Base-by-base conservation (phyloP, 2,888 invertebrate genomes). In the Cactoblastis cactorum region DNA sequence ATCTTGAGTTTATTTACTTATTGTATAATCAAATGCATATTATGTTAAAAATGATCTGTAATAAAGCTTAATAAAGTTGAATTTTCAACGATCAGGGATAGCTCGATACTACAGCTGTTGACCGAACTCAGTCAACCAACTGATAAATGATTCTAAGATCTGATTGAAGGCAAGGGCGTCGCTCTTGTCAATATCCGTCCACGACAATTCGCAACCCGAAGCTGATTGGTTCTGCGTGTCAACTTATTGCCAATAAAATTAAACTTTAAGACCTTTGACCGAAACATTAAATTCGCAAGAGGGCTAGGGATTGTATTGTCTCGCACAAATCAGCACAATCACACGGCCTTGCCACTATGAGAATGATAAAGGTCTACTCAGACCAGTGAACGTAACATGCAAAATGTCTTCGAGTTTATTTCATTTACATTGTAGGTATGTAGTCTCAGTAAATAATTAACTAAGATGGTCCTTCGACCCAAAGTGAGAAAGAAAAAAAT, bases 171-270 rank as follows among this genome's bases (percentile, higher is more conserved):
- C 84, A 81, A 86, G 83, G 86, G 84, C 83, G 77, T 28, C 28
- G 28, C 4, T 8, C 5, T 80, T 80, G 74, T 70, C 81, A 71
- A 81, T 73, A 85, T 87, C 83, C 81, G 82, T 79, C 77, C 79
- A 57, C 64, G 61, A 71, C 72, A 71, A 68, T 76, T 77, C 73
- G 68, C 61, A 71, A 74, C 69, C 65, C 67, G 55, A 71, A 79
- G 83, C 83, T 83, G 77, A 87, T 87, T 83, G 65, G 85, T 81
- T 82, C 65, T 83, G 85, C 84, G 62, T 58, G 63, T 61, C 64
- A 62, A 53, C 63, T 53, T 55, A 73, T 69, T 67, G 56, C 72
- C 63, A 73, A 28, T 73, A 63, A 66, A 74, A 71, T 58, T 68
- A 63, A 69, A 69, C 79, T 80, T 71, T 78, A 79, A 70, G 62